Base-by-base conservation (phyloP, 2,113 vertebrate species). In the Bungarus multicinctus region DNA sequence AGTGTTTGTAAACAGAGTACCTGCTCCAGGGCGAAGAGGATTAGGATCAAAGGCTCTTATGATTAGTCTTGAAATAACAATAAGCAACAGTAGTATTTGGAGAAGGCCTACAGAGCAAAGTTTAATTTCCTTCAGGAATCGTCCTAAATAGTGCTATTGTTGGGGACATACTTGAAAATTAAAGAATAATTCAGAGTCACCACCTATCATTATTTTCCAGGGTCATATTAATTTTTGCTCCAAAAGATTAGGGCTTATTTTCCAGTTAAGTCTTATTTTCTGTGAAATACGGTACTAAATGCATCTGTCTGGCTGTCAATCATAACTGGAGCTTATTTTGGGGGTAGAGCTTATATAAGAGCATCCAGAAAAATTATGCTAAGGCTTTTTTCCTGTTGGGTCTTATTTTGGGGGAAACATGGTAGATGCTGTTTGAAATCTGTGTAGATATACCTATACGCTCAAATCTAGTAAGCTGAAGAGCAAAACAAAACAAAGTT, bases 221-320 rank as follows among this genome's bases (percentile, higher is more conserved):
- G 55, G 55, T 57, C 22, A 57, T 57, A 25, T 57, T 57, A 58
- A 23, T 58, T 58, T 58, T 58, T 58, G 22, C 22, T 58, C 55
- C 55, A 58, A 58, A 58, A 58, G 22, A 25, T 25, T 25, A 58
- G 22, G 55, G 55, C 7, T 58, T 25, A 58, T 25, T 58, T 58
- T 23, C 0, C 0, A 7, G 22, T 50, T 50, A 50, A 50, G 47
- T 50, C 47, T 50, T 7, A 50, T 50, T 50, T 50, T 50, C 47
- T 50, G 47, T 50, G 22, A 58, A 58, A 58, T 58, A 58, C 7
- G 7, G 55, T 58, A 58, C 22, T 23, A 57, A 57, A 58, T 58
- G 55, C 2, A 58, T 57, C 5, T 0, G 0, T 25, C 22, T 25
- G 1, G 0, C 22, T 58, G 55, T 25, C 2, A 2, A 58, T 25